Percentiles rank a stretch among this genome's conserved stretches.
phyloP scores from a whole-genome alignment of 2,888 invertebrate species.

The Chrysolina haemoptera region DNA sequence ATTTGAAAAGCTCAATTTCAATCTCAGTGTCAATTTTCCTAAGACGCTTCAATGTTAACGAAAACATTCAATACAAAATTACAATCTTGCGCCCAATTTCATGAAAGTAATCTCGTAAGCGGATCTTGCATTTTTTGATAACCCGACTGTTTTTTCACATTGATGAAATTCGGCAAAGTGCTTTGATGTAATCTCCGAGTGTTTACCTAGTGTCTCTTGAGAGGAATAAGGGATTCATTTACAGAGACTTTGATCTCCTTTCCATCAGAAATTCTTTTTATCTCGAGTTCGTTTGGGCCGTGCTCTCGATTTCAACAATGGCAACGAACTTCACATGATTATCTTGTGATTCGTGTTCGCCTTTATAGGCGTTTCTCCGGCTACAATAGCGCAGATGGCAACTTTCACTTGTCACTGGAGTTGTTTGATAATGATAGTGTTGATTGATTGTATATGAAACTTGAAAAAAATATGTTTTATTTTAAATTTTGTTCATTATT shows the following conservation, averaged over 20 bases:
- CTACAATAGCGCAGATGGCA: neutral
- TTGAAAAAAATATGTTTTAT: no score
- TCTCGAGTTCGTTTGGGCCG: slow-evolving; percentile 7
- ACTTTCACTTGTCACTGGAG: neutral
- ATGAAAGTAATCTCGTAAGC: neutral
- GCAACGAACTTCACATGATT: slow-evolving; percentile 11
- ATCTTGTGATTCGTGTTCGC: neutral
- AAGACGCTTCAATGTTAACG: no score
- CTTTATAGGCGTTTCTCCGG: neutral
- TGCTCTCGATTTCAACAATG: slow-evolving; percentile 18
- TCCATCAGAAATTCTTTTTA: slow-evolving; percentile 20
- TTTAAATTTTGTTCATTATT: no score
- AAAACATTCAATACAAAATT: neutral
- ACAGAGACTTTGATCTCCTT: slow-evolving; percentile 38
- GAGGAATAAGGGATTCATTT: slow-evolving; percentile 39
- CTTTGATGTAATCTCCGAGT: slow-evolving; percentile 44
- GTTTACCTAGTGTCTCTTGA: slow-evolving; percentile 39
- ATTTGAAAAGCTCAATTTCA: no score
- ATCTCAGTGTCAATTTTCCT: no score
- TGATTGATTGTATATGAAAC: no score
- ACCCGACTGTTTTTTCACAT: slow-evolving; percentile 26
- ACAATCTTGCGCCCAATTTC: neutral
- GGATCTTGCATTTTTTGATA: neutral
- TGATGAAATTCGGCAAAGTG: slow-evolving; percentile 37
- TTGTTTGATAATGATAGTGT: neutral